Evolutionary conservation across 37 sponge, comb jelly and placozoan species (phyloP).

Genomic region (Amphimedon queenslandica): DNA sequence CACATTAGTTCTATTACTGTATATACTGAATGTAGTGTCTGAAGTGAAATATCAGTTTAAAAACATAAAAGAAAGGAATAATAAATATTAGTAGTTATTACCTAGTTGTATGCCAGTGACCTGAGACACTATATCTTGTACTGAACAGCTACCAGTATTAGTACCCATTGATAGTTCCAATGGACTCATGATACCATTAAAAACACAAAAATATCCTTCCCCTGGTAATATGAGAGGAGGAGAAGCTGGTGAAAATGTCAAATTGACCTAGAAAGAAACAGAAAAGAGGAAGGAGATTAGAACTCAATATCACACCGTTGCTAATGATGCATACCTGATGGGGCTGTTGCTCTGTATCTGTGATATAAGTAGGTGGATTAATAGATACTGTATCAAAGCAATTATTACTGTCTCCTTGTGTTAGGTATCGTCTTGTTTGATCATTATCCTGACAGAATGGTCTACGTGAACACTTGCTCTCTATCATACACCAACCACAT

Average conservation of each 20-base stretch:
- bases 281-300: too few relatives aligned
- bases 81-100: not conserved
- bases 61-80: not conserved
- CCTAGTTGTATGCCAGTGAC: constrained; percentile 1
- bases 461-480: constrained; percentile 79
- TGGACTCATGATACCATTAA: not conserved
- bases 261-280: not conserved
- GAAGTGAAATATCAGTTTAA: not conserved
- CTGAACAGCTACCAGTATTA: constrained; percentile 17
- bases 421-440: constrained; percentile 22
- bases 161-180: constrained; percentile 1
- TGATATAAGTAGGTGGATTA: constrained; percentile 9
- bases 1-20: not conserved
- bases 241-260: too few relatives aligned
- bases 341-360: not conserved
- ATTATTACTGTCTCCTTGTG: constrained; percentile 2
- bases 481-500: constrained; percentile 91
- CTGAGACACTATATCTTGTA: constrained; percentile 8
- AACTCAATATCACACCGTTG: not conserved
- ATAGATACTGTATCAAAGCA: constrained; percentile 12
- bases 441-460: constrained; percentile 58
- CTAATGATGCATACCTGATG: not conserved
- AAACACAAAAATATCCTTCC: constrained; percentile 13
- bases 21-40: not conserved
- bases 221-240: constrained; percentile 19